Evolutionary conservation across 2,797 vertebrate species (phyloP), one percentile per base, ranked within the genome.

Genomic region (Tenualosa ilisha): DNA sequence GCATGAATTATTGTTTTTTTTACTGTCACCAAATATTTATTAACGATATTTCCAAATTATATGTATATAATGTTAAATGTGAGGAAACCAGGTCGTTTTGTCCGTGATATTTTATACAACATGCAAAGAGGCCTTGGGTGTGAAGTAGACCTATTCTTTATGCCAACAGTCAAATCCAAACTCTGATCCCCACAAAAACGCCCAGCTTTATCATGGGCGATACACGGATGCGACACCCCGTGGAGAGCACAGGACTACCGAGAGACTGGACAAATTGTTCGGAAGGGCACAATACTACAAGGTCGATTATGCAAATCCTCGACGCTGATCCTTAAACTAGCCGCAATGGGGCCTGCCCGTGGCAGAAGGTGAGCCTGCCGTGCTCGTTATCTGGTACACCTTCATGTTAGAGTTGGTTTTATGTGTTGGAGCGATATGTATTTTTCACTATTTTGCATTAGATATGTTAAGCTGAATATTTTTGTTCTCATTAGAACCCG

Each of bases 211-310:
- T 82, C 81, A 40, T 6, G 8, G 26, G n/a, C 17, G 7, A 85
- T 83, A 84, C 84, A 85, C 54, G 65, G 46, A 63, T 68, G 85
- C 84, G 87, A 88, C 89, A 87, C 84, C 86, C 79, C 81, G 87
- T 86, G 83, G 85, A 61, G 84, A 86, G 50, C 79, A 50, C 56
- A 81, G 85, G 86, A 84, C 79, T 86, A 79, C 79, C 85, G 84
- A 82, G 86, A 85, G 72, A 79, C 83, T 84, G 85, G 84, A 85
- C 86, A 87, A 87, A 87, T 87, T 85, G 68, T 61, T 83, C 82
- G 59, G 84, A 87, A 87, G 84, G 75, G 84, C 84, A 51, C 81
- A 81, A 83, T 43, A 24, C 86, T 82, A 46, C 22, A n/a, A 59
- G 65, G 65, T 63, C 82, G 5, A 82, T 85, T 85, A 83, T 85